Conservation (phyloP, 2,797 vertebrate species). For the Psittacula echo region DNA sequence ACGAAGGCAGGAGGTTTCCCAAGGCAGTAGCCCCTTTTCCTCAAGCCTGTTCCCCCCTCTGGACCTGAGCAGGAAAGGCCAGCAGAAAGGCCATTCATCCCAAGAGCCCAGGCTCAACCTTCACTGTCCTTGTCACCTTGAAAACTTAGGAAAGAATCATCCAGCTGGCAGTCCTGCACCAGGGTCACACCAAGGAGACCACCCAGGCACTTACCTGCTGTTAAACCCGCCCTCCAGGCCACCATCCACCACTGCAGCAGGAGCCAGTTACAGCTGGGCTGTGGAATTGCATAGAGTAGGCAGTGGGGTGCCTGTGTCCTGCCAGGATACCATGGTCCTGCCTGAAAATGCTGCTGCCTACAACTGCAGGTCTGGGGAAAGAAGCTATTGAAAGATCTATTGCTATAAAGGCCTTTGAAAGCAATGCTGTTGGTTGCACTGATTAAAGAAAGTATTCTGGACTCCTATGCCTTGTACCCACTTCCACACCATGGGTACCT, state of each 20-base stretch:
- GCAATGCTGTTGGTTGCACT: not conserved
- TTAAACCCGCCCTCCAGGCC: not conserved
- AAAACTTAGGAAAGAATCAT: not conserved
- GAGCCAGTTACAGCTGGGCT: fast-evolving
- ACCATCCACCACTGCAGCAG: not conserved
- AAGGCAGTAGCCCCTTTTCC: not conserved
- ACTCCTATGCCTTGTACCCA: not conserved
- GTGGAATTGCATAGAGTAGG: slow-evolving; percentile 42
- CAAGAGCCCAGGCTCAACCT: not conserved
- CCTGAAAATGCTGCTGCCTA: not conserved
- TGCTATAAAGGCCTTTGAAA: slow-evolving; percentile 33
- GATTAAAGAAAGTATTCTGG: not conserved
- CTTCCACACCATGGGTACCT: not conserved
- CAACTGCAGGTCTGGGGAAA: not conserved
- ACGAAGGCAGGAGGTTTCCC: not conserved
- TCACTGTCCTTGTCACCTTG: not conserved
- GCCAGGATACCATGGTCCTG: not conserved
- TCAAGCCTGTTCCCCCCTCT: not conserved
- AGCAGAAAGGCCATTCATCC: not conserved
- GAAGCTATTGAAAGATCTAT: not conserved
- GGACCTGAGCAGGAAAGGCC: not conserved
- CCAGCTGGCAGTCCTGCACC: not conserved
- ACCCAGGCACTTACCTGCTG: not conserved
- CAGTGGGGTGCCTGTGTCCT: not conserved
- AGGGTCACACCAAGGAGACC: not conserved